A percentile compares a stretch with the other conserved stretches of the same genome.
These are phyloP conservation scores for Mylabris phalerata DNA, from an alignment of 1,140 invertebrate species.

Conservation along the genomic window DNA sequence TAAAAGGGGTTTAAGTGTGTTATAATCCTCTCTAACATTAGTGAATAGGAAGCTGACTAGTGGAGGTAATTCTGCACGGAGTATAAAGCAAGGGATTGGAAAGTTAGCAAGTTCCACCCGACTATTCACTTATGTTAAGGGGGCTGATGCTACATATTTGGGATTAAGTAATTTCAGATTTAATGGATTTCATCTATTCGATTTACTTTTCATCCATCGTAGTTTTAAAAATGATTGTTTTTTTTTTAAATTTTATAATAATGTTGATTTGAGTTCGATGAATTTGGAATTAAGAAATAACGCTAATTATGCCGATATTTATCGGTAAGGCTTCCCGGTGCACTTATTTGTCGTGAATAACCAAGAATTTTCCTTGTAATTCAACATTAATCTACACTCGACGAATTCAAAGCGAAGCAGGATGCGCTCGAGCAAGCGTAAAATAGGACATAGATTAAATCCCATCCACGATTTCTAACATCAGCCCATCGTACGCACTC, in stretches of 20 bases:
- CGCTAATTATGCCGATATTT: neutral
- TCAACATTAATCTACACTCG: constrained; percentile 25
- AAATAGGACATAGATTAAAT: constrained; percentile 30
- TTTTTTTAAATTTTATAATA: no score
- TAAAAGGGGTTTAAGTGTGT: constrained; percentile 33
- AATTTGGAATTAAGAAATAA: neutral
- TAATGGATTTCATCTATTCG: neutral
- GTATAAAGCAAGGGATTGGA: constrained; percentile 17
- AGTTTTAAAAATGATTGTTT: no score
- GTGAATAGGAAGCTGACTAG: constrained; percentile 23
- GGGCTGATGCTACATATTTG: constrained; percentile 6
- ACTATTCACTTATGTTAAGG: constrained; percentile 3
- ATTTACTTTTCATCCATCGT: no score
- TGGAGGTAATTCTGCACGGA: constrained; percentile 12
- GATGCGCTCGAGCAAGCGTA: constrained; percentile 18
- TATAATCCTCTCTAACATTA: constrained; percentile 30
- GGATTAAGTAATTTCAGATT: constrained; percentile 3
- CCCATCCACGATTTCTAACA: constrained; percentile 12
- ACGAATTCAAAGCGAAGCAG: constrained; percentile 21
- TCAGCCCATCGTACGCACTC: constrained; percentile 1
- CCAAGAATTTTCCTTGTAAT: constrained; percentile 28
- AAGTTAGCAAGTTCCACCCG: constrained; percentile 22
- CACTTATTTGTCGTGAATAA: constrained; percentile 22
- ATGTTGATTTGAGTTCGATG: no score
- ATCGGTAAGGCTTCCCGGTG: neutral